Evolutionary conservation across 1,140 invertebrate species (phyloP).

Genomic region (Goniozus legneri): DNA sequence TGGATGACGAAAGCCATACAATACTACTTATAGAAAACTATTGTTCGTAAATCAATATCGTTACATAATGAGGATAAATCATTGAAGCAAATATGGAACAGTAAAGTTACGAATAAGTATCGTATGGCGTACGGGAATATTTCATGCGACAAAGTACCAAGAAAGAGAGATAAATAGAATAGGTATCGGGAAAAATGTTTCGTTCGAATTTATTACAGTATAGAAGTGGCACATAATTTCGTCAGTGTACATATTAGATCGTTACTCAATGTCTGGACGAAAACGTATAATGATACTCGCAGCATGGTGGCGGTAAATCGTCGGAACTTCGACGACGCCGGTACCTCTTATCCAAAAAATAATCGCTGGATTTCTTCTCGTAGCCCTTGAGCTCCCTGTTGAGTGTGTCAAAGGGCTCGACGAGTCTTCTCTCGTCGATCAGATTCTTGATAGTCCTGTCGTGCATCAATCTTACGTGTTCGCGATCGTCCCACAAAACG

Average conservation of each 20-base stretch:
- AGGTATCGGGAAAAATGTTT: not conserved
- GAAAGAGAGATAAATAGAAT: not conserved
- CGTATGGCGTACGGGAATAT: no score
- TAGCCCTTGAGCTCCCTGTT: conserved; percentile 62
- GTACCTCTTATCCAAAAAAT: conserved; percentile 65
- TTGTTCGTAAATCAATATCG: no score
- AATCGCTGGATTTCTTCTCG: conserved; percentile 59
- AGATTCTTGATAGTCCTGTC: conserved; percentile 39
- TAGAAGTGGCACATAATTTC: not conserved
- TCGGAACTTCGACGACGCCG: not conserved
- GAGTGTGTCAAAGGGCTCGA: conserved; percentile 56
- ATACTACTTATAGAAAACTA: no score
- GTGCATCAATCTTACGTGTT: conserved; percentile 49
- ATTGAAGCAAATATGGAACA: no score
- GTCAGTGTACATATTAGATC: no score
- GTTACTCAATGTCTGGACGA: no score
- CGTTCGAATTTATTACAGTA: not conserved
- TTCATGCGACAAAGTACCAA: no score
- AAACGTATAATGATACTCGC: no score
- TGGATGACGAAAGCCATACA: no score
- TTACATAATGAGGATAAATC: no score
- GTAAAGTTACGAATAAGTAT: no score
- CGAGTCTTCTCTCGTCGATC: conserved; percentile 55
- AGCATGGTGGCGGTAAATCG: no score
- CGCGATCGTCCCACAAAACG: conserved; percentile 35